These are phyloP conservation scores for Trachythela sp. DNA, from an alignment of 64 coral and sea anemone species.

Conservation along the genomic window DNA sequence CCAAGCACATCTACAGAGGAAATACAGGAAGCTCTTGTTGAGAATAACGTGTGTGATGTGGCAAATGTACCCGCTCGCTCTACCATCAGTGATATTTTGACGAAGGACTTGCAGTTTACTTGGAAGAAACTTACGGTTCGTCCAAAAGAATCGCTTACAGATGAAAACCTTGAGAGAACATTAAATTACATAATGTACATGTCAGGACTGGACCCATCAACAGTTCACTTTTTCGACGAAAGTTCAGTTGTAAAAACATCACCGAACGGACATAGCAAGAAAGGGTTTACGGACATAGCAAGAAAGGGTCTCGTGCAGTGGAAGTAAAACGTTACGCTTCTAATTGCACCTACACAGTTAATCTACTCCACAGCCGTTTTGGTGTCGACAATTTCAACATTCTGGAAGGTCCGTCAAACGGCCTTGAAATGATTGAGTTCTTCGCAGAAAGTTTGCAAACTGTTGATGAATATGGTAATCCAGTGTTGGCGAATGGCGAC, in stretches of 20 bases:
- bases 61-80: conserved; percentile 47
- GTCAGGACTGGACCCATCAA: conserved; percentile 37
- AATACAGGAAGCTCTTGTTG: conserved; percentile 34
- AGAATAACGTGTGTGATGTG: conserved; percentile 24
- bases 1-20: conserved; percentile 33
- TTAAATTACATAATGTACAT: conserved; percentile 49
- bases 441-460: conserved; percentile 40
- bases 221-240: not conserved
- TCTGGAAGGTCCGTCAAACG: conserved; percentile 36
- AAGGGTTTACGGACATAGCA: not conserved
- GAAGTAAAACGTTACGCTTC: not conserved
- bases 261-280: too few relatives aligned
- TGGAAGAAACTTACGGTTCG: conserved; percentile 41
- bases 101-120: conserved; percentile 45
- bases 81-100: conserved; percentile 45
- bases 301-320: not conserved
- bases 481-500: conserved; percentile 26
- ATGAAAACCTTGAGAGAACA: conserved; percentile 46
- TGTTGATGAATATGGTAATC: conserved; percentile 28
- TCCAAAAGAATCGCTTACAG: conserved; percentile 35
- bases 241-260: not conserved
- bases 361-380: not conserved
- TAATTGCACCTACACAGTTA: not conserved
- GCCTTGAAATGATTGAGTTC: conserved; percentile 50
- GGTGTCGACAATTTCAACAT: not conserved